A percentile compares a stretch with the other conserved stretches of the same genome.
phyloP scores from a whole-genome alignment of 2,797 vertebrate genomes.

The Emydoidea blandingii region DNA sequence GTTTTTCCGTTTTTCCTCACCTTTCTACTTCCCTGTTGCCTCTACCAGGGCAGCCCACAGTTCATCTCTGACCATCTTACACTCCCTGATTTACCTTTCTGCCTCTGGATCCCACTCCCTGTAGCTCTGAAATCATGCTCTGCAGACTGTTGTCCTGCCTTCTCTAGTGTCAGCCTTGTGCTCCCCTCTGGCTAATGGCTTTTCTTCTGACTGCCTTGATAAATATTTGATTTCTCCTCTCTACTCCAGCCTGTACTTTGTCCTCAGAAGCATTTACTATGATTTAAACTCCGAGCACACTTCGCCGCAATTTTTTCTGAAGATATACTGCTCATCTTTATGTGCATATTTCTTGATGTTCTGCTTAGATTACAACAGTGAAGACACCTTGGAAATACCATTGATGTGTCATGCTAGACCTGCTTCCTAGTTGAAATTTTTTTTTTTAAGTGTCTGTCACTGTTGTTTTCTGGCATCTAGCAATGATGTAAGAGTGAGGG shows the following conservation, averaged over 20 bases:
- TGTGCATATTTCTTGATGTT: not conserved
- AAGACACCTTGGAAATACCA: not conserved
- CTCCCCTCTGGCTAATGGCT: not conserved
- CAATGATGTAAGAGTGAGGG: not conserved
- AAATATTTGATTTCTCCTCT: not conserved
- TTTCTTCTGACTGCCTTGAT: not conserved
- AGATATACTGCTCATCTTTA: not conserved
- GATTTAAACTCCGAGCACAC: not conserved
- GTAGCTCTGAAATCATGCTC: not conserved
- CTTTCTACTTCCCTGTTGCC: not conserved
- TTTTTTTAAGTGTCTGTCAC: not conserved
- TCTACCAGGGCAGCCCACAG: not conserved
- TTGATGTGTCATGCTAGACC: not conserved
- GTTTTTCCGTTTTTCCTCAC: slow-evolving; percentile 13
- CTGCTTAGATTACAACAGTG: not conserved
- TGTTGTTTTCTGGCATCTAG: not conserved
- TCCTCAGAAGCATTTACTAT: not conserved
- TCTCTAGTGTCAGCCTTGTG: not conserved
- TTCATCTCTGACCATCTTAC: not conserved
- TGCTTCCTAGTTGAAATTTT: not conserved
- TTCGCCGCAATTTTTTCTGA: not conserved
- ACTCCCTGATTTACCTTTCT: not conserved
- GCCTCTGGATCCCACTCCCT: not conserved
- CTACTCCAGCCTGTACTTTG: not conserved
- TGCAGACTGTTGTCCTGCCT: not conserved